These are phyloP conservation scores for Bubo bubo DNA, from an alignment of 2,113 vertebrate genomes.

Conservation along the genomic window DNA sequence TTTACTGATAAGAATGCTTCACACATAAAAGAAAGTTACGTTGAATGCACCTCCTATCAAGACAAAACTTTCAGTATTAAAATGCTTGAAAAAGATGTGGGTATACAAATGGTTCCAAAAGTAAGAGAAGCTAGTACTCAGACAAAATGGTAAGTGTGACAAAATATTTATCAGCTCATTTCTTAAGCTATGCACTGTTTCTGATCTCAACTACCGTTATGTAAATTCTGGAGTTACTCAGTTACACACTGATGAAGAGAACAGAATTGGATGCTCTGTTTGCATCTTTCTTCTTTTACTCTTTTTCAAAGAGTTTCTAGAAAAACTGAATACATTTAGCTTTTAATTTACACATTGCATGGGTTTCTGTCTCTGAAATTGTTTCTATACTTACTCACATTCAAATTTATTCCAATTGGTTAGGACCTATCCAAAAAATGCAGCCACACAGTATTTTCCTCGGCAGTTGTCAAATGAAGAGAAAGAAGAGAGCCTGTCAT, in stretches of 20 bases:
- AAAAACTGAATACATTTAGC: not conserved
- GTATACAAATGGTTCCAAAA: constrained; percentile 73
- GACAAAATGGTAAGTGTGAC: constrained; percentile 82
- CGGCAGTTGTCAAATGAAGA: constrained; percentile 80
- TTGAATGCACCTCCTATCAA: constrained; percentile 81
- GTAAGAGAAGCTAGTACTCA: constrained; percentile 78
- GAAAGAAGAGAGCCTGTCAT: constrained; percentile 67
- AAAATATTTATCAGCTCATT: not conserved
- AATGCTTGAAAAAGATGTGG: constrained; percentile 78
- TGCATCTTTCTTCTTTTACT: not conserved
- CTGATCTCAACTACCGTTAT: not conserved
- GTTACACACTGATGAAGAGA: not conserved
- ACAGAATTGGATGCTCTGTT: not conserved
- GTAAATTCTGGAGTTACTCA: not conserved
- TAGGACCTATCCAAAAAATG: constrained; percentile 84
- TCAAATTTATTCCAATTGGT: constrained; percentile 15
- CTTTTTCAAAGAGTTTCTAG: not conserved
- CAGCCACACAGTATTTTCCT: constrained; percentile 79
- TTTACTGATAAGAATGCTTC: constrained; percentile 81
- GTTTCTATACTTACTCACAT: not conserved
- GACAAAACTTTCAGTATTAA: constrained; percentile 84
- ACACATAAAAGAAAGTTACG: constrained; percentile 70
- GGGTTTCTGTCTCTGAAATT: not conserved
- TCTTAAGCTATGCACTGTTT: not conserved
- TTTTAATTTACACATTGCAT: not conserved